Conservation (phyloP, 2,113 vertebrate species). For the Scophthalmus maximus region DNA sequence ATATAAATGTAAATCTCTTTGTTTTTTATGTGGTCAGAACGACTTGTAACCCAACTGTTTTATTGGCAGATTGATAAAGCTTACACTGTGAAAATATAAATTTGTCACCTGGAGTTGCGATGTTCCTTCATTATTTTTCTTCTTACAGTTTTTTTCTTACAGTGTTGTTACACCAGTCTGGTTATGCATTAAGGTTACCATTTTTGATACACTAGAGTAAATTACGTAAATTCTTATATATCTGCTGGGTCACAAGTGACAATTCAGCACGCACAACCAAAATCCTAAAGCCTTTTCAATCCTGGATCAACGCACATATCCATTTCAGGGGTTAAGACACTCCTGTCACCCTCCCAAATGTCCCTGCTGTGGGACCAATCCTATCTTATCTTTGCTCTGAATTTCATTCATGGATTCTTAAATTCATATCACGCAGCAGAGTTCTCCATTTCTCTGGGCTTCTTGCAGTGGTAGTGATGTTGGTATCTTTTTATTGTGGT, state of each 20-base stretch:
- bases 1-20: not conserved
- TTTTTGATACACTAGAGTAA: not conserved
- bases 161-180: not conserved
- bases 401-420: too few species aligned
- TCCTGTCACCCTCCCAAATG: not conserved
- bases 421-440: too few species aligned
- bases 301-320: constrained; percentile 6
- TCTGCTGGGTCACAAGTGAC: constrained; percentile 16
- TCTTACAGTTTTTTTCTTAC: not conserved
- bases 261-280: not conserved
- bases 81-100: not conserved
- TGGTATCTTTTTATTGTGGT: constrained; percentile 16
- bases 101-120: not conserved
- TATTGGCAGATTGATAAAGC: not conserved
- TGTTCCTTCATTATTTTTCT: too few species aligned
- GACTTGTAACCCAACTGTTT: not conserved
- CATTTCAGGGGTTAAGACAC: constrained; percentile 15
- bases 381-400: too few species aligned
- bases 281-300: not conserved
- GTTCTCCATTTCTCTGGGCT: not conserved
- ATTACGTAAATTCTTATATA: constrained; percentile 1
- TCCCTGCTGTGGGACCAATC: too few species aligned
- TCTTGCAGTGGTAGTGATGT: not conserved
- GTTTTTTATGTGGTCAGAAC: not conserved
- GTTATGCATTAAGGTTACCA: not conserved